Base-by-base conservation (phyloP, 2,113 vertebrate genomes). In the Osmerus mordax region DNA sequence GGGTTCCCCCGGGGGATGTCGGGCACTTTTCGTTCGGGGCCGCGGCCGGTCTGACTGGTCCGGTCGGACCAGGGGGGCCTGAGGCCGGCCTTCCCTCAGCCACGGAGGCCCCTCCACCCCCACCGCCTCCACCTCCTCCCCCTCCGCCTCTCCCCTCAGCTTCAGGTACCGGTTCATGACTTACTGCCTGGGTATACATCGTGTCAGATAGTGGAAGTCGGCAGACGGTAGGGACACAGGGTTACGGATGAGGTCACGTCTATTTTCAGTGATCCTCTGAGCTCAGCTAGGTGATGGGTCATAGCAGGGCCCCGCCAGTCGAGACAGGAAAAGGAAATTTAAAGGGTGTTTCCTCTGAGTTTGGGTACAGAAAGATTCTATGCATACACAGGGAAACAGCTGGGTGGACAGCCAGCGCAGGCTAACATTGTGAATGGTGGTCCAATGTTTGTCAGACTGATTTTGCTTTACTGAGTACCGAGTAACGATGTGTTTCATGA, bases 121-220 rank as follows among this genome's bases (percentile, higher is more conserved):
- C 91, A 7, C 92, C 91, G 0, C 84, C 88, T 2, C 87, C 90
- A 4, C 94, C 94, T 0, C 92, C 94, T 3, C 93, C 94, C 5
- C 94, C 95, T 0, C 94, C 94, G 0, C 94, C 94, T 11, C 92
- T 94, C 3, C 90, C 94, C 18, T 89, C 94, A 0, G 89, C 91
- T 5, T 87, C 91, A 21, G 89, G 91, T 92, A 88, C 83, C 18
- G 21, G 3, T 65, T 11, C 55, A 25, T 25, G 25, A 54, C 28
- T 55, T 32, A 18, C 13, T 41, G 15, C 19, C 58, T 36, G 28
- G 14, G 25, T 41, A 13, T 47, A 18, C 19, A 55, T 55, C 52
- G 16, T 7, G 23, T 81, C 74, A 83, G 74, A 78, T 73, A 74
- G 85, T 78, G 73, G 25, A 61, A 19, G 72, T 28, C n/a, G 16